Conservation (phyloP, 2,113 vertebrate species). For the Phoenicopterus ruber region DNA sequence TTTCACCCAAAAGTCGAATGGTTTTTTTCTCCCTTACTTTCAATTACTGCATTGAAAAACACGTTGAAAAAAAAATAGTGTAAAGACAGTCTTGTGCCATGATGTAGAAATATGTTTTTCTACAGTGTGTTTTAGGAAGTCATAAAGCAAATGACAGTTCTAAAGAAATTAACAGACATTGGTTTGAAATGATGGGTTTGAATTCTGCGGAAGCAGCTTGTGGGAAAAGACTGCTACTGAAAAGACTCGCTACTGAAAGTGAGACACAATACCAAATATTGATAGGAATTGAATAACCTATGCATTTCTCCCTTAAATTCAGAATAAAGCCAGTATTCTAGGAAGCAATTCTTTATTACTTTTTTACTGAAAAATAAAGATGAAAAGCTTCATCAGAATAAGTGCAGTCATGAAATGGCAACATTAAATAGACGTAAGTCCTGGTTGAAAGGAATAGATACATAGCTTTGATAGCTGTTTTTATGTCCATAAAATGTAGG, state of each 20-base stretch:
- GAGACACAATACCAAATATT: background rate
- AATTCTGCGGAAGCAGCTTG: background rate
- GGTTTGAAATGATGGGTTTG: background rate
- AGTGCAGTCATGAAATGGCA: background rate
- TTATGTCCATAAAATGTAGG: background rate
- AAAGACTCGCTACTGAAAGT: background rate
- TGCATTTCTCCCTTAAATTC: background rate
- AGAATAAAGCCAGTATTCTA: background rate
- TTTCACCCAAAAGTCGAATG: background rate
- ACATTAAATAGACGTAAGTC: background rate
- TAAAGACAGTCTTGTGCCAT: background rate
- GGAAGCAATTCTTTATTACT: background rate
- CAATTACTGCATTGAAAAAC: background rate
- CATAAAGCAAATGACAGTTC: background rate
- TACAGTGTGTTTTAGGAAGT: background rate
- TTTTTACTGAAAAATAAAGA: background rate
- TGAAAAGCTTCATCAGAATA: background rate
- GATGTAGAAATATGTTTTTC: background rate
- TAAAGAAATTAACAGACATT: conserved; percentile 12
- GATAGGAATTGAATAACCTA: background rate
- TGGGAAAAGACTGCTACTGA: background rate
- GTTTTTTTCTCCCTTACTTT: background rate
- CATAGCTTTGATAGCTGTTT: background rate
- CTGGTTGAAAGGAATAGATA: background rate
- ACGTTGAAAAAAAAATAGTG: background rate